Evolutionary conservation across 2,113 vertebrate species (phyloP).

Genomic region (Hippopotamus amphibius): DNA sequence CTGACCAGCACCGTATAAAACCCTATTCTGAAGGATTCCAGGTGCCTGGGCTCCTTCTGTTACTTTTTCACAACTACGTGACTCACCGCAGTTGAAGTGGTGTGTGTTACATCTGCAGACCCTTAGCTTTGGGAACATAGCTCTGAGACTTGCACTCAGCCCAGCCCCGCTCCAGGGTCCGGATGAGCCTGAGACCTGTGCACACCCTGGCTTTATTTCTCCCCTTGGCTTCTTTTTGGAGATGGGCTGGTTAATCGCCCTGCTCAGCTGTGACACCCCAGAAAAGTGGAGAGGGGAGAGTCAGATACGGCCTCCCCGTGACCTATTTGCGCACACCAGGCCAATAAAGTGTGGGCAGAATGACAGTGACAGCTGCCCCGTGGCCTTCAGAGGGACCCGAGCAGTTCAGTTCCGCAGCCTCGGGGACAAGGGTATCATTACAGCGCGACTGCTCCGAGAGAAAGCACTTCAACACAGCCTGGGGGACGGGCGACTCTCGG

Average conservation of each 20-base stretch:
- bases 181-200: accelerated
- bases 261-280: constrained; percentile 80
- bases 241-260: constrained; percentile 78
- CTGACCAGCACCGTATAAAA: not conserved
- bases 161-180: not conserved
- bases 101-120: not conserved
- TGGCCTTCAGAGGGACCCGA: constrained; percentile 87
- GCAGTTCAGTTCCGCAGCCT: constrained; percentile 83
- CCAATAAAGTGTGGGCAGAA: constrained; percentile 88
- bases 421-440: constrained; percentile 85
- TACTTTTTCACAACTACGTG: not conserved
- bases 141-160: not conserved
- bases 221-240: constrained; percentile 65
- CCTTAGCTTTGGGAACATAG: not conserved
- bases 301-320: constrained; percentile 84
- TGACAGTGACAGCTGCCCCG: constrained; percentile 94
- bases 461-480: constrained; percentile 63
- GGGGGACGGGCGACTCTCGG: not conserved
- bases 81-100: not conserved
- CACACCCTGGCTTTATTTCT: constrained; percentile 9
- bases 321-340: constrained; percentile 86
- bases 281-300: constrained; percentile 84
- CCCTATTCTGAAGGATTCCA: not conserved
- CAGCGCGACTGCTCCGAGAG: constrained; percentile 80
- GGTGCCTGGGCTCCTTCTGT: not conserved